Evolutionary conservation across 2,888 invertebrate species (phyloP).

Genomic region (Achlya flavicornis): DNA sequence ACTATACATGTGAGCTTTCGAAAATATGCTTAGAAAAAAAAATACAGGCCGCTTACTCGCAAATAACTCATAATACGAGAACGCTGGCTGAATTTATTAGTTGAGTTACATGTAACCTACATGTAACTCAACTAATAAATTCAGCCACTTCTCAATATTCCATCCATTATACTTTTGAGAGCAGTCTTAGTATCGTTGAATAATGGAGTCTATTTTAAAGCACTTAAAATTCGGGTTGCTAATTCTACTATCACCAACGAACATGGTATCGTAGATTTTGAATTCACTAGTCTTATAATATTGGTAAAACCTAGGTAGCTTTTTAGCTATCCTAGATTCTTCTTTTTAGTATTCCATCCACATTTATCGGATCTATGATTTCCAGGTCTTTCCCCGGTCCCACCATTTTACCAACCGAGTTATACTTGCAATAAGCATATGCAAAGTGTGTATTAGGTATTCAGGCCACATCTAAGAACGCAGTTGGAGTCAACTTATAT

Average conservation of each 20-base stretch:
- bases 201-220: not conserved
- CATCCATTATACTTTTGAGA: no score
- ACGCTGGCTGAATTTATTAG: slow-evolving; percentile 35
- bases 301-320: not conserved
- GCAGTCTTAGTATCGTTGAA: not conserved
- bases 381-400: not conserved
- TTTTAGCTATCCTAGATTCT: not conserved
- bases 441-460: slow-evolving; percentile 51
- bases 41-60: slow-evolving; percentile 10
- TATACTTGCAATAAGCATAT: slow-evolving; percentile 43
- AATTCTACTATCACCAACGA: not conserved
- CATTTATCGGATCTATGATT: slow-evolving; percentile 9
- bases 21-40: not conserved
- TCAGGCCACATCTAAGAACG: slow-evolving; percentile 26
- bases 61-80: slow-evolving; percentile 16
- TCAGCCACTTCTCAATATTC: no score
- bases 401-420: slow-evolving; percentile 11
- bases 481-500: slow-evolving; percentile 12
- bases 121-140: no score
- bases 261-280: not conserved
- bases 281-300: not conserved
- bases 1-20: not conserved
- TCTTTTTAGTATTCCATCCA: not conserved
- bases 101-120: slow-evolving; percentile 27
- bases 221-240: not conserved